Percentiles rank a stretch among this genome's conserved stretches.
Evolutionary conservation across 1,140 invertebrate genomes (phyloP).

Genomic region (Drosophila nigrodunni): DNA sequence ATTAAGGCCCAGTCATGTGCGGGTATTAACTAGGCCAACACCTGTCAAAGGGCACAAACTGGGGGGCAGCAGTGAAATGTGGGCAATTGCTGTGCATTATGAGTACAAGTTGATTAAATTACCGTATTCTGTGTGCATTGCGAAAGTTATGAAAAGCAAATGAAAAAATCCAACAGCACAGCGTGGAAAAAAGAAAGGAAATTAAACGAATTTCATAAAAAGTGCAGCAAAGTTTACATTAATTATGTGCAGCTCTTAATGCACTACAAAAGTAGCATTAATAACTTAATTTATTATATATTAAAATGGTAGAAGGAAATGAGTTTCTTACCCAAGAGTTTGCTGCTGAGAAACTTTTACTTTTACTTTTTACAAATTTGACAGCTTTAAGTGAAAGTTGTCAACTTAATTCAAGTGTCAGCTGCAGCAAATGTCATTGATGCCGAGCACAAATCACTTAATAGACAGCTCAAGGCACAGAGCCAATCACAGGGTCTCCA

Average conservation of each 20-base stretch:
- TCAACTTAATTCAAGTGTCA: neutral
- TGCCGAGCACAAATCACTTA: neutral
- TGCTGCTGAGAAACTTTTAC: too few species aligned
- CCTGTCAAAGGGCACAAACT: conserved; percentile 38
- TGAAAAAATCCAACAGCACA: neutral
- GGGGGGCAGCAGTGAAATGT: neutral
- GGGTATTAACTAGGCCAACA: conserved; percentile 45
- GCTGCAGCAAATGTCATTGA: conserved; percentile 6
- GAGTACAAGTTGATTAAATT: conserved; percentile 35
- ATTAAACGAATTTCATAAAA: too few species aligned
- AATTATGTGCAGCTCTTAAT: too few species aligned
- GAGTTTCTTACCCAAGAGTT: too few species aligned
- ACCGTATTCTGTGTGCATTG: conserved; percentile 17
- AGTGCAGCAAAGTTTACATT: too few species aligned
- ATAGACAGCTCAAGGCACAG: neutral
- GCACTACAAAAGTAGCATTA: too few species aligned
- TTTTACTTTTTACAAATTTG: too few species aligned
- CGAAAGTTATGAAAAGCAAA: conserved; percentile 1
- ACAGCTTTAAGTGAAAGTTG: neutral
- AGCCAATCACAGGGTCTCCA: conserved; percentile 16
- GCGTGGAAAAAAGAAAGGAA: neutral
- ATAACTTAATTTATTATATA: too few species aligned
- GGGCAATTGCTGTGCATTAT: conserved; percentile 14
- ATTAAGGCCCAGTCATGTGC: conserved; percentile 50
- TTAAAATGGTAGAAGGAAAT: too few species aligned